Percentiles rank a stretch among this genome's conserved stretches.
These are phyloP conservation scores for Oxygymnocypris stewartii DNA, from an alignment of 2,113 vertebrate genomes.

Conservation along the genomic window DNA sequence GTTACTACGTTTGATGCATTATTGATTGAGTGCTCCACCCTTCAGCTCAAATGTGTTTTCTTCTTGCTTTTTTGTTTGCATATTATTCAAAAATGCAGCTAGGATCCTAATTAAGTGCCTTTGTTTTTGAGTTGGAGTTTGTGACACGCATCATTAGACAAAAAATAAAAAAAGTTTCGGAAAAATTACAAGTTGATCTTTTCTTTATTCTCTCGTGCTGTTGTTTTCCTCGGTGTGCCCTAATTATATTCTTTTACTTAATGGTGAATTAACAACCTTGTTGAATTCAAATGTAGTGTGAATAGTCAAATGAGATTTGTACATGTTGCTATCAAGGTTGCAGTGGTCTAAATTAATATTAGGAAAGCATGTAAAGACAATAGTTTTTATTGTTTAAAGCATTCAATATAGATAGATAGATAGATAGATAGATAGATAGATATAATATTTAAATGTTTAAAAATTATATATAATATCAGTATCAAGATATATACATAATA, in stretches of 20 bases:
- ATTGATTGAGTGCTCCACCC: slow-evolving; percentile 46
- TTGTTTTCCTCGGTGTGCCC: background rate
- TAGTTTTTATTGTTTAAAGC: no score
- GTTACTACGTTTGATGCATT: slow-evolving; percentile 44
- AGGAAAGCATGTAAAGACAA: no score
- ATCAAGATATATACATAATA: no score
- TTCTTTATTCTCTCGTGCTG: background rate
- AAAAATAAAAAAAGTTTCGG: background rate
- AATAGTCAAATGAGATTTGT: background rate
- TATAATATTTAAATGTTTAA: no score
- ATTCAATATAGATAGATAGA: no score
- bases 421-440: no score
- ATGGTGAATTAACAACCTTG: background rate
- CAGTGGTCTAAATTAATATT: background rate
- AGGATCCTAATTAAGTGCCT: background rate
- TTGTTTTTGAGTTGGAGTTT: background rate
- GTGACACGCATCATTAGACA: background rate
- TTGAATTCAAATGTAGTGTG: background rate
- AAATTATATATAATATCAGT: no score
- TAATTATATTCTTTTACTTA: background rate
- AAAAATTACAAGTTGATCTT: background rate
- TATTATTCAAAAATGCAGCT: slow-evolving; percentile 17
- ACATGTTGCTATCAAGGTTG: background rate
- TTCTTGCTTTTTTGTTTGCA: background rate
- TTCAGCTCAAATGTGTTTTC: slow-evolving; percentile 25